Percentiles rank a stretch among this genome's conserved stretches.
Evolutionary conservation across 2,113 vertebrate genomes (phyloP).

Genomic region (Notothenia coriiceps): DNA sequence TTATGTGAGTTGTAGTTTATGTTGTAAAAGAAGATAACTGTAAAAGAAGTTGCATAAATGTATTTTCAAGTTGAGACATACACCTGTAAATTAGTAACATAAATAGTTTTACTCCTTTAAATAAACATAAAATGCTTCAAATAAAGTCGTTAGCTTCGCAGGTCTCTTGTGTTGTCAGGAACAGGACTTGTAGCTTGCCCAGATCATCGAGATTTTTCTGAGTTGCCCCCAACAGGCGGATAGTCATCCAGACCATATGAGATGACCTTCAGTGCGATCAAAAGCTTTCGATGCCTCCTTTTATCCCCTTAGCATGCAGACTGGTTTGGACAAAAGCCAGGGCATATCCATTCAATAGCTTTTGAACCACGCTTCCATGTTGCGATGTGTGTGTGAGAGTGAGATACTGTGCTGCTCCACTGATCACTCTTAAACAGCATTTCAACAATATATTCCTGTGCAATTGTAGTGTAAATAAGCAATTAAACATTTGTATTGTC

Average conservation of each 20-base stretch:
- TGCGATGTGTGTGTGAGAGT: not conserved
- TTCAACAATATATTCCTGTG: not conserved
- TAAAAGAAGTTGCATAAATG: too few relatives aligned
- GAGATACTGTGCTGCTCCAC: not conserved
- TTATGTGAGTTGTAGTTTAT: not conserved
- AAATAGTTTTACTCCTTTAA: not conserved
- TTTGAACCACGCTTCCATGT: conserved; percentile 10
- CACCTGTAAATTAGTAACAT: not conserved
- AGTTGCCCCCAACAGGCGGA: not conserved
- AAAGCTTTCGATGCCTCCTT: conserved; percentile 30
- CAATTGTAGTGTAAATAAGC: not conserved
- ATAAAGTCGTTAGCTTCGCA: too few relatives aligned
- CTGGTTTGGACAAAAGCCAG: conserved; percentile 39
- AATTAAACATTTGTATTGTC: not conserved
- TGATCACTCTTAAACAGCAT: not conserved
- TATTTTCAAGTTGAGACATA: not conserved
- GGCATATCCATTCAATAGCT: conserved; percentile 23
- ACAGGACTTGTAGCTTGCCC: not conserved
- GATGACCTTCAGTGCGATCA: conserved; percentile 47
- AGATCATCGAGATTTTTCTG: not conserved
- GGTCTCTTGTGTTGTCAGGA: too few relatives aligned
- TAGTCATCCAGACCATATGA: not conserved
- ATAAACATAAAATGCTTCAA: too few relatives aligned
- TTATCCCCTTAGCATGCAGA: conserved; percentile 16
- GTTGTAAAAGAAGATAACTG: too few relatives aligned